Evolutionary conservation across 2,888 invertebrate species (phyloP).

Genomic region (Microplitis manilae): DNA sequence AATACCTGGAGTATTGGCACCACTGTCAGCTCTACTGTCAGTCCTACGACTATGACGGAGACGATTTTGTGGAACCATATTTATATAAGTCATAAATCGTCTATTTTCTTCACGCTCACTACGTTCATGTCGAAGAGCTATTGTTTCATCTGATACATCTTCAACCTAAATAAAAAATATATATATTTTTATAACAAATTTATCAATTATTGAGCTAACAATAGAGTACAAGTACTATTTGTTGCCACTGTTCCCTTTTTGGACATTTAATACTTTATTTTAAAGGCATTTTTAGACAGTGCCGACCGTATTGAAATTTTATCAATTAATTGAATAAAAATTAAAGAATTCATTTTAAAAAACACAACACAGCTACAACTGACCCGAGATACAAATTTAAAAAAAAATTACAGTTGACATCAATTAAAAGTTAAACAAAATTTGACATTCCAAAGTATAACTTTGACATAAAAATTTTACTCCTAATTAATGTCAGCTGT

Average conservation of each 20-base stretch:
- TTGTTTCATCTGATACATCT: conserved; percentile 85
- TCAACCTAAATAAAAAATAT: conserved; percentile 74
- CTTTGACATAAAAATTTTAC: too few relatives aligned
- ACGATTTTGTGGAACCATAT: conserved; percentile 71
- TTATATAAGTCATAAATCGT: conserved; percentile 78
- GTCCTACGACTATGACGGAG: conserved; percentile 78
- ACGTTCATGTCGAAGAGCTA: conserved; percentile 81
- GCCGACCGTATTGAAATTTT: too few relatives aligned
- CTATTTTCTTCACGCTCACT: conserved; percentile 87
- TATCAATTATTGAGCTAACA: neutral
- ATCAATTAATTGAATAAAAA: too few relatives aligned
- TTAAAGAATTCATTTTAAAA: too few relatives aligned
- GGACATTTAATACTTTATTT: neutral
- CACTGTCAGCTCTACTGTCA: conserved; percentile 80
- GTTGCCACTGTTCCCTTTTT: neutral
- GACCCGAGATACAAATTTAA: too few relatives aligned
- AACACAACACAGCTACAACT: too few relatives aligned
- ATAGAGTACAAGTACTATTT: neutral
- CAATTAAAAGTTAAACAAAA: too few relatives aligned
- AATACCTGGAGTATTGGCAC: conserved; percentile 80
- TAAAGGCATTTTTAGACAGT: neutral
- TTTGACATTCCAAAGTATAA: too few relatives aligned
- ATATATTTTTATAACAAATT: neutral
- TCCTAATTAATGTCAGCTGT: too few relatives aligned
- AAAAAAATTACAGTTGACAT: too few relatives aligned